Evolutionary conservation across 2,113 vertebrate species (phyloP).

Genomic region (Corydoras maculifer): DNA sequence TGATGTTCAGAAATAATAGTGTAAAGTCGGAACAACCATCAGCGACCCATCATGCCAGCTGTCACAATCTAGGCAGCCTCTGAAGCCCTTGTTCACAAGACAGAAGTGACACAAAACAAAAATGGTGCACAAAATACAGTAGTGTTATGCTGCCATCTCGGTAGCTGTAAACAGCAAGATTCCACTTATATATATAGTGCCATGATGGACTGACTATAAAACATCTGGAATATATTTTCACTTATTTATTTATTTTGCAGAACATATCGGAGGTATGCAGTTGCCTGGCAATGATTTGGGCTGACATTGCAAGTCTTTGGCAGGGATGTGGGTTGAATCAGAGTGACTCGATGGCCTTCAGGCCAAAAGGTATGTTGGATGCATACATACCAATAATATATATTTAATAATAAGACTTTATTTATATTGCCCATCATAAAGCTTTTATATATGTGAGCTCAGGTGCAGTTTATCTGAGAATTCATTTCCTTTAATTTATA

Average conservation of each 20-base stretch:
- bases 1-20: conserved; percentile 45
- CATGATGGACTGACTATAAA: conserved; percentile 20
- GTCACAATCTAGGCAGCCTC: conserved; percentile 1
- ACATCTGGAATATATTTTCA: not conserved
- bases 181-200: not conserved
- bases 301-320: not conserved
- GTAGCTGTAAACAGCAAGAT: not conserved
- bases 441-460: too few species aligned
- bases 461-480: too few species aligned
- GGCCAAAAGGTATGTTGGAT: not conserved
- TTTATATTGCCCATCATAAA: too few species aligned
- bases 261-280: not conserved
- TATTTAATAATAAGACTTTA: too few species aligned
- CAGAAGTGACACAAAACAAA: conserved; percentile 25
- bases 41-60: conserved; percentile 44
- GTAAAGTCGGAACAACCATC: conserved; percentile 31
- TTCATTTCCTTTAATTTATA: too few species aligned
- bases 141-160: not conserved
- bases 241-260: not conserved
- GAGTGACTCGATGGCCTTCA: not conserved
- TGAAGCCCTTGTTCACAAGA: conserved; percentile 10
- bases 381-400: too few species aligned
- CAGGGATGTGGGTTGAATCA: not conserved
- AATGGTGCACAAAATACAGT: not conserved
- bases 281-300: not conserved